Conservation (phyloP, 2,797 vertebrate genomes). For the Percopsis omiscomaycus region DNA sequence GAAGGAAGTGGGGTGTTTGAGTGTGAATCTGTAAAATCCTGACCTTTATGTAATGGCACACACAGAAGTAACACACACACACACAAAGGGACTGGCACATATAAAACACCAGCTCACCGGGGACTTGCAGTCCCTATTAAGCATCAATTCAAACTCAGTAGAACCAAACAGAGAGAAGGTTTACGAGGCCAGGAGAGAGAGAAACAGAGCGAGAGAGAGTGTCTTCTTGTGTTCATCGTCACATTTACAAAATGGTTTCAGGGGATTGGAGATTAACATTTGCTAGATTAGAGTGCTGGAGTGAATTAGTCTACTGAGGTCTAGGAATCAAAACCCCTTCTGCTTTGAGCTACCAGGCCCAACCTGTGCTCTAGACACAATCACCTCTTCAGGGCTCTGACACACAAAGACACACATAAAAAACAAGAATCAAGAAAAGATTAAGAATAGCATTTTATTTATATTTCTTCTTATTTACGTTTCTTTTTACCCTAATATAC, state of each 20-base stretch:
- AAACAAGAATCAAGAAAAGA: too few species aligned
- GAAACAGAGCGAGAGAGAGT: not conserved
- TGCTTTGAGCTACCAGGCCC: conserved; percentile 7
- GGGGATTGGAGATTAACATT: conserved; percentile 64
- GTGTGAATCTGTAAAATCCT: not conserved
- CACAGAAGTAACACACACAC: not conserved
- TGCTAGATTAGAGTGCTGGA: conserved; percentile 54
- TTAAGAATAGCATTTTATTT: too few species aligned
- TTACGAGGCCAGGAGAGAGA: conserved; percentile 8
- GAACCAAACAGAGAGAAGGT: conserved; percentile 7
- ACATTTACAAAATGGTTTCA: conserved; percentile 50
- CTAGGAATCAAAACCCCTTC: conserved; percentile 22
- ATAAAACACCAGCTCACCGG: conserved; percentile 13
- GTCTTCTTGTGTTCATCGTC: conserved; percentile 51
- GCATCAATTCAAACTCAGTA: conserved; percentile 19
- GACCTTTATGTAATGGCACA: not conserved
- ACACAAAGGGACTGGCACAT: conserved; percentile 7
- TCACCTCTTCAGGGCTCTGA: conserved; percentile 8
- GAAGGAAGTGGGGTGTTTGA: not conserved
- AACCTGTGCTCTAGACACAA: conserved; percentile 18
- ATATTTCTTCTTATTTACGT: not conserved
- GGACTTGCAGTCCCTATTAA: conserved; percentile 10
- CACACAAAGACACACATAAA: too few species aligned
- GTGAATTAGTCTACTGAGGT: conserved; percentile 14
- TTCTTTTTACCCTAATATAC: not conserved